Percentiles rank a stretch among this genome's conserved stretches.
Evolutionary conservation across 2,888 invertebrate species (phyloP).

Genomic region (Drosophila cognata): DNA sequence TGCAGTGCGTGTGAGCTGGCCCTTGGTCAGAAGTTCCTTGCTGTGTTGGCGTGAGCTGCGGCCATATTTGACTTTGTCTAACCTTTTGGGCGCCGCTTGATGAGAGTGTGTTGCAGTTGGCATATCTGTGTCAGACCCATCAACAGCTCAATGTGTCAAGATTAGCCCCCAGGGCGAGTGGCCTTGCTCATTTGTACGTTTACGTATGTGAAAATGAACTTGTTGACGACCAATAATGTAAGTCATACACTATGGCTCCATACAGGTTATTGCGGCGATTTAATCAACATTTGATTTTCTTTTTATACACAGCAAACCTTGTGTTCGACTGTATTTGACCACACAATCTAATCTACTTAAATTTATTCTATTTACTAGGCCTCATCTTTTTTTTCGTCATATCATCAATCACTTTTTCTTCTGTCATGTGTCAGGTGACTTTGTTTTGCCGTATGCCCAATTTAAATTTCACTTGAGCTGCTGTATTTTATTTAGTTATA

Average conservation of each 20-base stretch:
- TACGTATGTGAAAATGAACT: constrained; percentile 20
- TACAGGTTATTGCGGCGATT: constrained; percentile 30
- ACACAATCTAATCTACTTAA: not conserved
- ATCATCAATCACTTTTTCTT: not conserved
- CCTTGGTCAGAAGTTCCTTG: constrained; percentile 54
- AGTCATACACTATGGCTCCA: constrained; percentile 9
- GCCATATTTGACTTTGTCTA: constrained; percentile 64
- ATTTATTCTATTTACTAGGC: not conserved
- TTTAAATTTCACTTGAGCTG: not conserved
- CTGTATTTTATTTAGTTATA: not conserved
- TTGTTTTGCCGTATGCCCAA: not conserved
- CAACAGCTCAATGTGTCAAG: constrained; percentile 47
- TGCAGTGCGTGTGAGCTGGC: constrained; percentile 46
- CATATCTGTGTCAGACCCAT: constrained; percentile 64
- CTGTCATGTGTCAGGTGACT: not conserved
- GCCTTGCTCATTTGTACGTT: constrained; percentile 16
- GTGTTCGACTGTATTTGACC: not conserved
- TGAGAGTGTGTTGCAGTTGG: constrained; percentile 53
- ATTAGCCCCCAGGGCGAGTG: constrained; percentile 43
- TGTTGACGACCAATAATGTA: constrained; percentile 28
- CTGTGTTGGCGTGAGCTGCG: constrained; percentile 37
- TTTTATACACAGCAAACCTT: not conserved
- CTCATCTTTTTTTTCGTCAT: not conserved
- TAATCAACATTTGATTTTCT: constrained; percentile 11
- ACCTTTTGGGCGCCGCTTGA: constrained; percentile 42